Percentiles rank a stretch among this genome's conserved stretches.
phyloP scores from a whole-genome alignment of 2,797 vertebrate species.

The Coreius guichenoti region DNA sequence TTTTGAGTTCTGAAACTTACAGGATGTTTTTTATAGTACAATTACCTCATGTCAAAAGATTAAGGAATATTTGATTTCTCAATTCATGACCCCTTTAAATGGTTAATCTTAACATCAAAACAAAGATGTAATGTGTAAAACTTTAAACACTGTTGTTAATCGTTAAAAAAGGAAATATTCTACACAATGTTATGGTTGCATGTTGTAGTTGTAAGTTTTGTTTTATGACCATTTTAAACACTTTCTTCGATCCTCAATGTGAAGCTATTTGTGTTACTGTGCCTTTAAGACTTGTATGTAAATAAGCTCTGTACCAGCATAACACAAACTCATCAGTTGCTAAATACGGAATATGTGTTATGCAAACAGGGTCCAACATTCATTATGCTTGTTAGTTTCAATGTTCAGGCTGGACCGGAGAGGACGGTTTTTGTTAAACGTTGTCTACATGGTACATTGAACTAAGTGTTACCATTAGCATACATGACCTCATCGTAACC shows the following conservation, averaged over 20 bases:
- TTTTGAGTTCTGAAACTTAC: background rate
- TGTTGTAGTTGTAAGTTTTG: background rate
- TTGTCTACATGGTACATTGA: background rate
- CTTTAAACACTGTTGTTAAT: background rate
- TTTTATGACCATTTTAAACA: background rate
- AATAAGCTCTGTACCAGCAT: background rate
- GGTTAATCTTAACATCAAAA: constrained; percentile 3
- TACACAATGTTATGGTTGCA: background rate
- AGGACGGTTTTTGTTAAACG: background rate
- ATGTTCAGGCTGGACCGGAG: background rate
- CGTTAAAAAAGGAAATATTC: background rate
- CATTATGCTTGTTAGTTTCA: background rate
- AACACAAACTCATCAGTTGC: background rate
- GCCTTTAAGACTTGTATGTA: background rate
- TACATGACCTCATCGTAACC: background rate
- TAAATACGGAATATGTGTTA: background rate
- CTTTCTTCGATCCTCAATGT: background rate
- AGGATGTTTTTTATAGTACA: background rate
- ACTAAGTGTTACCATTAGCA: background rate
- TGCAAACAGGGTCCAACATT: background rate
- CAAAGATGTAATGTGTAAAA: background rate
- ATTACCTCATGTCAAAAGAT: background rate
- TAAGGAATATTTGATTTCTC: no score
- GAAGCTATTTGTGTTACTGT: background rate
- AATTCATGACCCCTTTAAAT: background rate